phyloP scores from a whole-genome alignment of 2,888 invertebrate genomes.

The Boloria selene region DNA sequence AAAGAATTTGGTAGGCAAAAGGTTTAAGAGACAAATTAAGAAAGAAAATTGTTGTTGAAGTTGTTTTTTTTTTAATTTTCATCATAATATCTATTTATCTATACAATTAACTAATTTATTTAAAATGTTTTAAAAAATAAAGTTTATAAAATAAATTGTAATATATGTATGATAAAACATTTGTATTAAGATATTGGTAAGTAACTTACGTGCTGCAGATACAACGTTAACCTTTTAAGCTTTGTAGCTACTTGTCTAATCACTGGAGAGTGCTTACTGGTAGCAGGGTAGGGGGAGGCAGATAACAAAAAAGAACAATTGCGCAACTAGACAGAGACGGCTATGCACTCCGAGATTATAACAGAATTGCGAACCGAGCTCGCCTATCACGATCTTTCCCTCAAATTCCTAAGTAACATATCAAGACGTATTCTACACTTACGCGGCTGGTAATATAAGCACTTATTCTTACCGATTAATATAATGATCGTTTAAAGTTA shows the following conservation, averaged over 20 bases:
- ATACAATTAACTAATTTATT: not conserved
- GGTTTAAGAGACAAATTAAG: too few species aligned
- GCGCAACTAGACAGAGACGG: conserved; percentile 66
- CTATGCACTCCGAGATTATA: conserved; percentile 49
- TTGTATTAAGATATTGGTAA: conserved; percentile 33
- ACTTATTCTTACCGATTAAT: conserved; percentile 77
- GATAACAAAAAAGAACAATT: conserved; percentile 51
- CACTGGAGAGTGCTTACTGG: conserved; percentile 60
- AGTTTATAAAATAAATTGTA: not conserved
- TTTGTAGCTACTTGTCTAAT: conserved; percentile 57
- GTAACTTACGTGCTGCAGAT: conserved; percentile 69
- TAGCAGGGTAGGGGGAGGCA: conserved; percentile 44
- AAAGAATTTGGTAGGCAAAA: too few species aligned
- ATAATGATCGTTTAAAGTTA: conserved; percentile 74
- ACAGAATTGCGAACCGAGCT: conserved; percentile 37
- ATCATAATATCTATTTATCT: too few species aligned
- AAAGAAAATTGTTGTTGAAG: not conserved
- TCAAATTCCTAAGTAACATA: not conserved
- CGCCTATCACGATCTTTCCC: not conserved
- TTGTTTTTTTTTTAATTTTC: not conserved
- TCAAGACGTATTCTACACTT: conserved; percentile 49
- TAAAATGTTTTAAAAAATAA: not conserved
- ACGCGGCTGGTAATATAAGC: conserved; percentile 57
- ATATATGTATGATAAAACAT: not conserved
- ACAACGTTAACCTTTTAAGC: conserved; percentile 59